Conservation (phyloP, 1,140 invertebrate genomes). For the Saccostrea echinata region DNA sequence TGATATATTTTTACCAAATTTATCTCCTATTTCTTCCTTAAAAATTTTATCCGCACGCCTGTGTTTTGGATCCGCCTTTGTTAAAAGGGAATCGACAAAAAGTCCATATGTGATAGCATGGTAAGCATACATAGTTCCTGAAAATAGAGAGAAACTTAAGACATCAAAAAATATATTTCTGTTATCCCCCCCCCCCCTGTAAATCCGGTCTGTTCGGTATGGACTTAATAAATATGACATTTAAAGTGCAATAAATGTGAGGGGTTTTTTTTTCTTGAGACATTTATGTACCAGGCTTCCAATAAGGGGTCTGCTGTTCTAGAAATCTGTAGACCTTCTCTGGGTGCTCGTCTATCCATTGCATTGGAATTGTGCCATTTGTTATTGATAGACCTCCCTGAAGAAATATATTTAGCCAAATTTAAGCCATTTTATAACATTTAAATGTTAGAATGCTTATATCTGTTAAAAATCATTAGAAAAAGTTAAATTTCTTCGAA, state of each 20-base stretch:
- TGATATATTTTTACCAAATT: slow-evolving; percentile 44
- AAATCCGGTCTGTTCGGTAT: no score
- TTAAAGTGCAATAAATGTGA: neutral
- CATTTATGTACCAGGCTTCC: neutral
- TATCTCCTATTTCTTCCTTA: slow-evolving; percentile 55
- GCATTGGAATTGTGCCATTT: slow-evolving; percentile 47
- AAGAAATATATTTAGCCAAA: neutral
- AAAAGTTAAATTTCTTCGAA: no score
- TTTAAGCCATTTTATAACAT: no score
- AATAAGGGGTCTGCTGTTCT: slow-evolving; percentile 19
- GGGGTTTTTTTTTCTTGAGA: no score
- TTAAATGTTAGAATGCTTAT: no score
- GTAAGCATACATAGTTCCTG: slow-evolving; percentile 53
- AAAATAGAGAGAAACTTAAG: neutral
- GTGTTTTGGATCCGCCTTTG: slow-evolving; percentile 55
- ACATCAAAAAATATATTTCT: neutral
- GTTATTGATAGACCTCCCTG: slow-evolving; percentile 23
- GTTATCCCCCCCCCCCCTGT: no score
- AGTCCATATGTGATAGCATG: slow-evolving; percentile 59
- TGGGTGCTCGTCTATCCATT: slow-evolving; percentile 11
- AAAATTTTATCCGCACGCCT: slow-evolving; percentile 54
- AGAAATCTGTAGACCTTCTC: slow-evolving; percentile 38
- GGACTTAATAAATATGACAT: no score
- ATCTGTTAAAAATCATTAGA: no score
- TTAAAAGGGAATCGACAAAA: slow-evolving; percentile 55